Evolutionary conservation across 2,113 vertebrate genomes (phyloP).

Genomic region (Condylura cristata): DNA sequence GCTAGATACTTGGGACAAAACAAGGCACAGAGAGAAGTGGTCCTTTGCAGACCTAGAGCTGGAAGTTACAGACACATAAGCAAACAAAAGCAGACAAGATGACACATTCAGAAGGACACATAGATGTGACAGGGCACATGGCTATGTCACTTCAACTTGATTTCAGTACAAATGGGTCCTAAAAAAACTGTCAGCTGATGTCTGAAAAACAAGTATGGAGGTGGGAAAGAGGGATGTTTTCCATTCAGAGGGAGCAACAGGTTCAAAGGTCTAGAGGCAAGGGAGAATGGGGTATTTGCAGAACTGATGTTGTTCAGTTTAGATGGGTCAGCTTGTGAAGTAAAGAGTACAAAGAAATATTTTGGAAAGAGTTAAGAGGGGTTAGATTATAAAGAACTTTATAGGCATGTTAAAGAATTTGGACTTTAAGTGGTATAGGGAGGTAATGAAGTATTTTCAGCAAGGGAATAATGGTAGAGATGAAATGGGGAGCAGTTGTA

Average conservation of each 20-base stretch:
- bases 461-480: not conserved
- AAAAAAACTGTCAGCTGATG: not conserved
- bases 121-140: not conserved
- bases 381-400: not conserved
- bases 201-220: constrained; percentile 12
- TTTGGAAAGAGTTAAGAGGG: not conserved
- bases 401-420: not conserved
- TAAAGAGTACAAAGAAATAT: not conserved
- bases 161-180: not conserved
- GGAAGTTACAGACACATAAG: not conserved
- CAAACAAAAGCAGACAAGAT: not conserved
- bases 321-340: not conserved
- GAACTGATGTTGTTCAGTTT: not conserved
- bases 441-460: not conserved
- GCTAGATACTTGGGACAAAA: not conserved
- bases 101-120: not conserved
- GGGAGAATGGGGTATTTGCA: not conserved
- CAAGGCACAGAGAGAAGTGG: not conserved
- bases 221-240: not conserved
- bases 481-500: not conserved
- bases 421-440: not conserved
- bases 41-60: not conserved
- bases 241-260: not conserved
- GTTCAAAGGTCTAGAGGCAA: not conserved
- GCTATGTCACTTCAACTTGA: not conserved